Evolutionary conservation across 2,797 vertebrate species (phyloP).

Genomic region (Phoxinus dragarum): DNA sequence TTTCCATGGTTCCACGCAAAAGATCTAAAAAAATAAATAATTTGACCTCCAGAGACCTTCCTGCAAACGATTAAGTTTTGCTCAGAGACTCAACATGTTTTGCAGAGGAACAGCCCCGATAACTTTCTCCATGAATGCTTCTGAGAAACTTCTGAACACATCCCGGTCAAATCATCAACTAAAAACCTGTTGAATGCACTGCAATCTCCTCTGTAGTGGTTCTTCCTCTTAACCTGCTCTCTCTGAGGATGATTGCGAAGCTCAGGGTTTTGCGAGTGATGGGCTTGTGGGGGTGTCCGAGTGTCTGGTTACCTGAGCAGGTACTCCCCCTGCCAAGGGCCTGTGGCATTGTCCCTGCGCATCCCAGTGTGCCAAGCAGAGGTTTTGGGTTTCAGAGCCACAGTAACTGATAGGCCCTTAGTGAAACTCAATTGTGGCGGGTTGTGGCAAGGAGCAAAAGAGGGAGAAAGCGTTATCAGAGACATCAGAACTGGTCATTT

Average conservation of each 20-base stretch:
- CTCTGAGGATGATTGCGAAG: constrained; percentile 26
- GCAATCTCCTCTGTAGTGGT: not conserved
- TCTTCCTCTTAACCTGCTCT: constrained; percentile 11
- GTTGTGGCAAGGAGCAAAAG: constrained; percentile 45
- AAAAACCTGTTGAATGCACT: not conserved
- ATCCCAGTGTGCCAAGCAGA: constrained; percentile 63
- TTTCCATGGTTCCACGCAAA: constrained; percentile 10
- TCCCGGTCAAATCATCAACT: not conserved
- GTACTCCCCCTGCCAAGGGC: constrained; percentile 70
- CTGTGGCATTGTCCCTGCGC: constrained; percentile 49
- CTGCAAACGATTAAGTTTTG: not conserved
- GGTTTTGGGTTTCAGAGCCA: constrained; percentile 58
- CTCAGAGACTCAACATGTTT: not conserved
- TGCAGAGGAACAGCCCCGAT: not conserved
- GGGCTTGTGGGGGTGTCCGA: constrained; percentile 47
- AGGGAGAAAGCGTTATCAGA: constrained; percentile 35
- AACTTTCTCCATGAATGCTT: not conserved
- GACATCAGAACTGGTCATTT: constrained; percentile 46
- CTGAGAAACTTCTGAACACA: constrained; percentile 8
- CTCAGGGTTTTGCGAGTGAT: constrained; percentile 17
- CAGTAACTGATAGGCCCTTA: constrained; percentile 63
- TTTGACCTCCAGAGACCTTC: not conserved
- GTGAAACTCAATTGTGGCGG: constrained; percentile 50
- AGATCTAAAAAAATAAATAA: not conserved
- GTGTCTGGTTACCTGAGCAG: constrained; percentile 75